Evolutionary conservation across 2,113 vertebrate species (phyloP).

Genomic region (Heptranchias perlo): DNA sequence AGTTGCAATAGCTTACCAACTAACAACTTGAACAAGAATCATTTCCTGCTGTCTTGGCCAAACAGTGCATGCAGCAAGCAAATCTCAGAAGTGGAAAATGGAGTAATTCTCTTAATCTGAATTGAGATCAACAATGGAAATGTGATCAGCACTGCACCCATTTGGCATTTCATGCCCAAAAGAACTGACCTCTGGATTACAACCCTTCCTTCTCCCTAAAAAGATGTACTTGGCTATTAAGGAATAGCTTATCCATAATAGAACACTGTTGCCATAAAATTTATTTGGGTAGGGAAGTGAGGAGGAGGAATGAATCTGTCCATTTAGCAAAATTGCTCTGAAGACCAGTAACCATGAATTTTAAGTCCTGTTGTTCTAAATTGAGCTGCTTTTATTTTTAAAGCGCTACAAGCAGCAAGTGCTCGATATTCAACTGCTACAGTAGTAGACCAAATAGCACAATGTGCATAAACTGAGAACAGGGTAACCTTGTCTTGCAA

Average conservation of each 20-base stretch:
- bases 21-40: background rate
- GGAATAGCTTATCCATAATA: background rate
- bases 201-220: background rate
- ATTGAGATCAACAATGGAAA: background rate
- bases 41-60: background rate
- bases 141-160: background rate
- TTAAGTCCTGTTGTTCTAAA: background rate
- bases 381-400: background rate
- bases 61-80: background rate
- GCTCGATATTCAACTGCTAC: background rate
- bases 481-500: slow-evolving; percentile 19
- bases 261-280: background rate
- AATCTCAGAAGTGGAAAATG: background rate
- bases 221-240: background rate
- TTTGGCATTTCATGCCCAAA: background rate
- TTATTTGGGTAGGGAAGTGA: background rate
- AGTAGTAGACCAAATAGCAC: slow-evolving; percentile 7
- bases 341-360: background rate
- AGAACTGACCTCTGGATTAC: background rate
- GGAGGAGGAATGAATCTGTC: background rate
- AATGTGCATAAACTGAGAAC: slow-evolving; percentile 19
- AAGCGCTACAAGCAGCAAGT: background rate
- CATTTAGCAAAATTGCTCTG: background rate
- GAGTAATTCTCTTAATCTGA: background rate
- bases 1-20: background rate